These are phyloP conservation scores for Pseudorhombus dupliciocellatus DNA, from an alignment of 2,113 vertebrate genomes.

Conservation along the genomic window DNA sequence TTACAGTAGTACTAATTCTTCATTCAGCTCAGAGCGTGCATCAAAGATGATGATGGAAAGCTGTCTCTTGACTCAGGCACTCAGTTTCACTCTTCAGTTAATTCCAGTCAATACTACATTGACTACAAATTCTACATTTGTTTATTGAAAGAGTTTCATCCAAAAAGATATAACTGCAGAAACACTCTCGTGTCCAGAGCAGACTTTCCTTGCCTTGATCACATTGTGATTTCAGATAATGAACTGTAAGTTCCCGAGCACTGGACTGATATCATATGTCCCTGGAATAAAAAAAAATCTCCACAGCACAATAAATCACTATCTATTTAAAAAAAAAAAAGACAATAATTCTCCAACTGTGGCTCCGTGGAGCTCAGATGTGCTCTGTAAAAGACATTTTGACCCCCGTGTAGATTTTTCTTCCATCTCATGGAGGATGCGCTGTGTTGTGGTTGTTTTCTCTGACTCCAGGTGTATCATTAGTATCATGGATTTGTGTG, in stretches of 20 bases:
- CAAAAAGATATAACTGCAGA: background rate
- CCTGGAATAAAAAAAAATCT: background rate
- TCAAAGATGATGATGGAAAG: background rate
- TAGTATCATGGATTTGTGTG: slow-evolving; percentile 14
- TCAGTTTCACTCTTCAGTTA: background rate
- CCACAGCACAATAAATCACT: slow-evolving; percentile 26
- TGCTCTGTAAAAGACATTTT: slow-evolving; percentile 28
- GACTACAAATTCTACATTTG: background rate
- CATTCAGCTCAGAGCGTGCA: slow-evolving; percentile 12
- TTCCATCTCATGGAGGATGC: slow-evolving; percentile 23
- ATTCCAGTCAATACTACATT: background rate
- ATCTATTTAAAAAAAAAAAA: slow-evolving; percentile 45
- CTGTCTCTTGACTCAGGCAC: slow-evolving; percentile 10
- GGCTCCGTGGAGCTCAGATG: slow-evolving; percentile 31
- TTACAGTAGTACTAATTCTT: slow-evolving; percentile 36
- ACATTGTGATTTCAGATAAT: background rate
- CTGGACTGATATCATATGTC: slow-evolving; percentile 11
- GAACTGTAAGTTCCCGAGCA: background rate
- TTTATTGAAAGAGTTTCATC: slow-evolving; percentile 2
- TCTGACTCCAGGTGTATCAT: slow-evolving; percentile 35
- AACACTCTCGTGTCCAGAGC: background rate
- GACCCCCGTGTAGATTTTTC: slow-evolving; percentile 29
- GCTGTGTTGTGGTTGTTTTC: slow-evolving; percentile 39
- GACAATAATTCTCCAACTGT: slow-evolving; percentile 1
- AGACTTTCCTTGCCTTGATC: background rate